These are phyloP conservation scores for Nomada goodeniana DNA, from an alignment of 2,888 invertebrate species.

Conservation along the genomic window DNA sequence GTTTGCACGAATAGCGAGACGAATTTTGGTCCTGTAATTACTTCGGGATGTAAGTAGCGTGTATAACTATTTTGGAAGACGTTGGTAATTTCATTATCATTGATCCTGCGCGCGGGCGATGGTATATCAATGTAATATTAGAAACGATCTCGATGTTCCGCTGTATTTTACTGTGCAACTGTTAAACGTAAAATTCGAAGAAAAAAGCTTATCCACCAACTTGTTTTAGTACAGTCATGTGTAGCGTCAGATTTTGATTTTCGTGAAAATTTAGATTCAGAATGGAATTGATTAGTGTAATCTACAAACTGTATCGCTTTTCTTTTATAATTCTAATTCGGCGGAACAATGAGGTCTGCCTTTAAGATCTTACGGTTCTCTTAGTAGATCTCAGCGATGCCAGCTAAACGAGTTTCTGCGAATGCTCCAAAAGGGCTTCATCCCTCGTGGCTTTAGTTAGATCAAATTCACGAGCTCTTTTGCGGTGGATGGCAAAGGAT, in stretches of 20 bases:
- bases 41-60: background rate
- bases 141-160: background rate
- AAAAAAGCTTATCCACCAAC: too few relatives aligned
- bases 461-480: conserved; percentile 5
- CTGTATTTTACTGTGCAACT: too few relatives aligned
- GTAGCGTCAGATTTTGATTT: too few relatives aligned
- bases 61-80: conserved; percentile 19
- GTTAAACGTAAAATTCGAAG: too few relatives aligned
- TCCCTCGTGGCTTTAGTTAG: background rate
- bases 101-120: conserved; percentile 34
- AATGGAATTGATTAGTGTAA: background rate
- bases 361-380: background rate
- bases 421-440: conserved; percentile 23
- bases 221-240: too few relatives aligned
- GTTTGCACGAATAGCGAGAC: background rate
- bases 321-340: background rate
- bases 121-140: conserved; percentile 20
- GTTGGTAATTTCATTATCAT: conserved; percentile 63
- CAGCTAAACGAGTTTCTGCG: conserved; percentile 20
- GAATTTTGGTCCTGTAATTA: background rate
- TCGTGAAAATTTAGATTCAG: background rate
- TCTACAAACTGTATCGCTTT: background rate
- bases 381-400: conserved; percentile 20
- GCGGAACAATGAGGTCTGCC: conserved; percentile 14
- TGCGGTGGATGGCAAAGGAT: background rate